Conservation (phyloP, 1,140 invertebrate genomes). For the Bombus pyrosoma region DNA sequence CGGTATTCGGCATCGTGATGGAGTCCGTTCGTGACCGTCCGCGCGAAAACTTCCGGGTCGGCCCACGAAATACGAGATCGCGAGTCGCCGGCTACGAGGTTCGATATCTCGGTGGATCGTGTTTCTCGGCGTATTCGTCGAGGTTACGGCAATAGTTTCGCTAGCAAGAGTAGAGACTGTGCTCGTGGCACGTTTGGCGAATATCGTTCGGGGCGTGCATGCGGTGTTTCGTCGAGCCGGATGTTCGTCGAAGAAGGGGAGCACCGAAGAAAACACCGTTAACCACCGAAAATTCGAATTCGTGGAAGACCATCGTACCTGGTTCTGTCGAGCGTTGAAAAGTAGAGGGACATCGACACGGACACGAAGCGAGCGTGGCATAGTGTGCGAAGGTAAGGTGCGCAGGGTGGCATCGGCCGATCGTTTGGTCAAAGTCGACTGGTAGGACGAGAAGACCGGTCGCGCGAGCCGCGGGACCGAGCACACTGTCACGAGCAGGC, state of each 20-base stretch:
- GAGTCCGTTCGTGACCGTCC: slow-evolving; percentile 34
- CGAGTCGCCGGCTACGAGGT: slow-evolving; percentile 28
- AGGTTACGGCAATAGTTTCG: slow-evolving; percentile 2
- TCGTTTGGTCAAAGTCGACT: slow-evolving; percentile 54
- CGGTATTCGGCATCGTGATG: slow-evolving; percentile 42
- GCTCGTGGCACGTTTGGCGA: background rate
- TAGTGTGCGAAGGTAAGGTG: slow-evolving; percentile 39
- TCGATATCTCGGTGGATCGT: slow-evolving; percentile 36
- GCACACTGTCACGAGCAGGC: slow-evolving; percentile 20
- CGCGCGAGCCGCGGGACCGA: slow-evolving; percentile 4
- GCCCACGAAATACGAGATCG: slow-evolving; percentile 50
- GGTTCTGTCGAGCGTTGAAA: background rate
- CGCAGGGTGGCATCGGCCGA: slow-evolving; percentile 41
- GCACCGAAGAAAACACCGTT: slow-evolving; percentile 19
- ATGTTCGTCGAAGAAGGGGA: background rate
- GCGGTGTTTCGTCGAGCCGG: background rate
- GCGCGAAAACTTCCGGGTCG: slow-evolving; percentile 49
- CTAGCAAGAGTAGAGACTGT: background rate
- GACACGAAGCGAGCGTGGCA: background rate
- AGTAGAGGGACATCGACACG: background rate
- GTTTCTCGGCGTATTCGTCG: slow-evolving; percentile 16
- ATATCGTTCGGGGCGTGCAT: background rate
- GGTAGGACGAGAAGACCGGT: slow-evolving; percentile 62
- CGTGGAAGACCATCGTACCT: slow-evolving; percentile 11
- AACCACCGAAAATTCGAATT: slow-evolving; percentile 20